phyloP scores from a whole-genome alignment of 2,888 invertebrate genomes.

The Dryomyza anilis region DNA sequence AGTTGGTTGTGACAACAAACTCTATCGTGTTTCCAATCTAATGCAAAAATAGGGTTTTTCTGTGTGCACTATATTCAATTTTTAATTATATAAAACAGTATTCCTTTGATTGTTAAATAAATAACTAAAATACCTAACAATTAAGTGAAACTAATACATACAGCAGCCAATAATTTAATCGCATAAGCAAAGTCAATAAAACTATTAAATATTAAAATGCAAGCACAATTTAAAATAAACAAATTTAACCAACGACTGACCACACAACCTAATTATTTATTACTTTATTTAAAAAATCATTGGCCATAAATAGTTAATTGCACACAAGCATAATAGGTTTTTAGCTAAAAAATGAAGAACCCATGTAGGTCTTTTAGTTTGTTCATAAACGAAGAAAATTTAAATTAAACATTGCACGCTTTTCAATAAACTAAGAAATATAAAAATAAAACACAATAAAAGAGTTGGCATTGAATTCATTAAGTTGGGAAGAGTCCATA shows the following conservation, averaged over 20 bases:
- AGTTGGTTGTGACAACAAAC: no score
- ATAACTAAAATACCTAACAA: neutral
- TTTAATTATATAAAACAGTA: no score
- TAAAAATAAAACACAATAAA: no score
- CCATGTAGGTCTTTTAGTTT: no score
- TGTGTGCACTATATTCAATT: no score
- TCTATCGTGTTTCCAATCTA: no score
- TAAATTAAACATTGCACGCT: neutral
- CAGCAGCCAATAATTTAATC: neutral
- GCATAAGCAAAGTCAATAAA: neutral
- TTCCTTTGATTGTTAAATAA: neutral
- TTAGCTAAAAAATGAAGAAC: neutral
- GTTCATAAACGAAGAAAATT: neutral
- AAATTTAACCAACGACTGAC: slow-evolving; percentile 43
- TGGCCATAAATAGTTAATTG: slow-evolving; percentile 45
- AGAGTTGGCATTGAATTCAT: no score
- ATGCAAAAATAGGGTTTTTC: no score
- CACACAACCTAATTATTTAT: slow-evolving; percentile 52
- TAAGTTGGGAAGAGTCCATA: no score
- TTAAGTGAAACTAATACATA: neutral
- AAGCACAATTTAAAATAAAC: no score
- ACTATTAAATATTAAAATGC: no score
- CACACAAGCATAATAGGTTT: neutral
- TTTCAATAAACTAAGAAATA: neutral
- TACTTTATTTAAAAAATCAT: slow-evolving; percentile 46